Conservation (phyloP, 2,888 invertebrate species). For the Ganaspis brasiliensis region DNA sequence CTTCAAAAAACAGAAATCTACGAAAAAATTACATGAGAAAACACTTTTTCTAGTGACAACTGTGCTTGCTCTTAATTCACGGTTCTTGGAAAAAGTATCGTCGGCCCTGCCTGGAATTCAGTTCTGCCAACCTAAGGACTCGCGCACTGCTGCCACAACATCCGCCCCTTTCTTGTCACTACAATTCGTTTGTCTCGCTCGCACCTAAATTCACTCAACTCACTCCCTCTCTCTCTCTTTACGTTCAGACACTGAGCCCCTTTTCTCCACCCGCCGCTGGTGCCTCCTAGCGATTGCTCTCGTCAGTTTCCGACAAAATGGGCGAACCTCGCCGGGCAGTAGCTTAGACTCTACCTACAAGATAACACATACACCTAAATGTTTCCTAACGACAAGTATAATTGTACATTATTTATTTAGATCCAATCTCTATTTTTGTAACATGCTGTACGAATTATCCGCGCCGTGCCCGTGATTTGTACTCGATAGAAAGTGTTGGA, state of each 20-base stretch:
- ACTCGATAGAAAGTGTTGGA: conserved; percentile 47
- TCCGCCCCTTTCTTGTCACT: conserved; percentile 23
- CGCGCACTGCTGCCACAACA: conserved; percentile 45
- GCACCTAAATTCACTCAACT: background rate
- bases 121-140: conserved; percentile 54
- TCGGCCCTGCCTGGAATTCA: conserved; percentile 56
- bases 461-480: conserved; percentile 49
- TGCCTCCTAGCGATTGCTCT: conserved; percentile 70
- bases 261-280: conserved; percentile 51
- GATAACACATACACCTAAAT: conserved; percentile 75
- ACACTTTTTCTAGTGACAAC: too few species aligned
- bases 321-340: conserved; percentile 79
- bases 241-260: conserved; percentile 68
- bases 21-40: too few species aligned
- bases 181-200: conserved; percentile 1
- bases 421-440: conserved; percentile 71
- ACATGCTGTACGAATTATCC: conserved; percentile 69
- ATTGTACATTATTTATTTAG: conserved; percentile 74
- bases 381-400: conserved; percentile 73
- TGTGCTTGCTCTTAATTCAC: too few species aligned
- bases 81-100: background rate
- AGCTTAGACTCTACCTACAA: conserved; percentile 80
- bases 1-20: too few species aligned
- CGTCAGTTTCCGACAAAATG: conserved; percentile 78
- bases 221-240: conserved; percentile 27